Base-by-base conservation (phyloP, 2,797 vertebrate genomes). In the Spinus olivaceus region DNA sequence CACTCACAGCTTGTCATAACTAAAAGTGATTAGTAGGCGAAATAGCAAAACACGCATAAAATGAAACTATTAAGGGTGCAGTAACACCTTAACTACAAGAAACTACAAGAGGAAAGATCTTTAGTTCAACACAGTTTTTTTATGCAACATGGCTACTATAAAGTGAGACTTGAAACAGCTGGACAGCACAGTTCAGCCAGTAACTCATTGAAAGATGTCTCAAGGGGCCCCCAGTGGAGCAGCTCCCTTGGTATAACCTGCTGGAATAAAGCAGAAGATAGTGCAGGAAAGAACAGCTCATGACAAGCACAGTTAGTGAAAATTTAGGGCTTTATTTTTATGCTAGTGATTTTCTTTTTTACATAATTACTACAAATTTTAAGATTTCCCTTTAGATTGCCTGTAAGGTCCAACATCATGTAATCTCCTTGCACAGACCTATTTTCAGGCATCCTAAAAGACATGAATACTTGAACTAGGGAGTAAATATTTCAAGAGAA, bases 251-350 rank as follows among this genome's bases (percentile, higher is more conserved):
- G 23, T 37, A 85, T 11, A 89, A 89, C 6, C 60, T 71, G 57
- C 30, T 80, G 57, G 57, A 94, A 93, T 51, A 91, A 88, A 92
- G 93, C 93, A 92, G 79, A 96, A 89, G 72, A 93, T 5, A 80
- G 92, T 7, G 44, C 54, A 95, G 57, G 54, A 92, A 93, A 94
- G 88, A 94, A 93, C 32, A 96, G 93, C 53, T 93, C 71, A 81
- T 91, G 72, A 95, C 88, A 96, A 91, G 90, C 18, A 85, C 37
- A 73, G 90, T 95, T 96, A 95, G 93, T 95, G 84, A 91, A 95
- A 95, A 89, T 20, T 32, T 19, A 47, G 27, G 19, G 21, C 10
- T 85, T 94, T 37, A 67, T 82, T 90, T 77, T 80, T 78, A 63
- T 28, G 25, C 33, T 46, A 30, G 9, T 61, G 16, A 67, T 85